Conservation (phyloP, 2,888 invertebrate genomes). For the Drosophila rubida region DNA sequence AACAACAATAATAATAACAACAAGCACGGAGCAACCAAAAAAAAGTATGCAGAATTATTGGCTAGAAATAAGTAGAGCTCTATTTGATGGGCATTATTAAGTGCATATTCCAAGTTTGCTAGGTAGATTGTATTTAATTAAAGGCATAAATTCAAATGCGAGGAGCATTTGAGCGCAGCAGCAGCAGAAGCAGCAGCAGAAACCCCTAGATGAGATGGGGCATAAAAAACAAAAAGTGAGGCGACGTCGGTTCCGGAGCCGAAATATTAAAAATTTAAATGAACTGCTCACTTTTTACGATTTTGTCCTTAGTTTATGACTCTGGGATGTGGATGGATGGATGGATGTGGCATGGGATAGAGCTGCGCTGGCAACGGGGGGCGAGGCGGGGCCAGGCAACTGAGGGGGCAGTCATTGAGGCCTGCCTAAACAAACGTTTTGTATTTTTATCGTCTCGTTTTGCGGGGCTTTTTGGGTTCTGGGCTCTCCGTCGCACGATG, state of each 20-base stretch:
- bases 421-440: constrained; percentile 78
- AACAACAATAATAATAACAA: constrained; percentile 24
- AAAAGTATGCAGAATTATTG: constrained; percentile 41
- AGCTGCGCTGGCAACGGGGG: not conserved
- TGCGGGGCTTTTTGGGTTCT: constrained; percentile 4
- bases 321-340: constrained; percentile 39
- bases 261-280: constrained; percentile 81
- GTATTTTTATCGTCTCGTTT: constrained; percentile 73
- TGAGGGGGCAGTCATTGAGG: constrained; percentile 43
- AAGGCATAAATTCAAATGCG: constrained; percentile 76
- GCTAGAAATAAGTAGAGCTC: constrained; percentile 43
- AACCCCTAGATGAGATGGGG: constrained; percentile 18
- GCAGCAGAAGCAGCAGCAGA: not conserved
- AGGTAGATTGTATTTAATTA: constrained; percentile 77
- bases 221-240: constrained; percentile 57
- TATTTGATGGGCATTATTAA: constrained; percentile 64
- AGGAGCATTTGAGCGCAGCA: constrained; percentile 2
- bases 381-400: not conserved
- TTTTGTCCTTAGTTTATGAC: constrained; percentile 79
- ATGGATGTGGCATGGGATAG: constrained; percentile 26
- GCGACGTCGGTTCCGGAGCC: constrained; percentile 46
- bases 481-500: constrained; percentile 1
- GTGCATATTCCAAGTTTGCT: constrained; percentile 50
- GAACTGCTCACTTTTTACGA: constrained; percentile 80
- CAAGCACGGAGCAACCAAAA: constrained; percentile 1